Evolutionary conservation across 2,113 vertebrate genomes (phyloP), one percentile per base, ranked within the genome.

Genomic region (Mustela nigripes): DNA sequence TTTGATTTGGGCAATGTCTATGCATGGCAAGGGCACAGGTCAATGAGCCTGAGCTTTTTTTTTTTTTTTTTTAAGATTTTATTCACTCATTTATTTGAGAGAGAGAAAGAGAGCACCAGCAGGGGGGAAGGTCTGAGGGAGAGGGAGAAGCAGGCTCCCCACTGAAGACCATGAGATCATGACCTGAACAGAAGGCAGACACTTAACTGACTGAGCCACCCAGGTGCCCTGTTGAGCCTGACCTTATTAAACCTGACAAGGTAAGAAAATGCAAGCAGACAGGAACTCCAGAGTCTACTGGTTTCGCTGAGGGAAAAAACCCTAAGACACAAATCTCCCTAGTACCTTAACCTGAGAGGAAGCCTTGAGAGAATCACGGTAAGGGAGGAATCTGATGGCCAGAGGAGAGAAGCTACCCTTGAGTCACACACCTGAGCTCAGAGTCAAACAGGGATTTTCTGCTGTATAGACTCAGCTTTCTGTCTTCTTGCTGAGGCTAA

Each of bases 141-240:
- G 65, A 69, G 16, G 65, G 33, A 69, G 65, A 19, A 69, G 65
- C 65, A n/a, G 65, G 33, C 16, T n/a, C 65, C 65, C 33, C 33
- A 19, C 33, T 69, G 33, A 69, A n/a, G 33, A 69, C 16, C 16
- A 3, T 69, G 16, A 16, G 5, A 69, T n/a, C 65, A 69, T 69
- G 65, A 69, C 33, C 65, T 69, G 33, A 69, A 33, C 65, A 18
- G 16, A 69, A 36, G 67, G 67, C 67, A n/a, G 33, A 69, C 33
- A n/a, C 33, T 69, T 69, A 69, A 36, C 16, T 0, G 1, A 36
- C 67, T 36, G 67, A 69, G 18, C 67, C 67, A 69, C 67, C 33
- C n/a, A 69, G 33, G 67, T 0, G 1, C 18, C 33, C 67, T 4
- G 1, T 53, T 53, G 62, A 15, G 7, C 21, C 71, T 0, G 2